A percentile compares a stretch with the other conserved stretches of the same genome.
Conservation (phyloP, 2,888 invertebrate species). For the Synergus japonicus region DNA sequence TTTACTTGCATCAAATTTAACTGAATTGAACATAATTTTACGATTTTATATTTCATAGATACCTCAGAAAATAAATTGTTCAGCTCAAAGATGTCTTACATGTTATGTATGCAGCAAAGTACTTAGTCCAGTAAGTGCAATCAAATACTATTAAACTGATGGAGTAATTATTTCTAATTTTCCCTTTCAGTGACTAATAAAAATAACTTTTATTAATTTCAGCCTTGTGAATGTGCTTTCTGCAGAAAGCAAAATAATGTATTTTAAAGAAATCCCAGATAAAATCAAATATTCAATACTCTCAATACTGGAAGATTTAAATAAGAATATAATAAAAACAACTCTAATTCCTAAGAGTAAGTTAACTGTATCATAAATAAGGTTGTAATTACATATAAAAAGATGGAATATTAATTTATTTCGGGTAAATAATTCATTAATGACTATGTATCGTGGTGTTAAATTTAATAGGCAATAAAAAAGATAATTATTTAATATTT, state of each 20-base stretch:
- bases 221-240: slow-evolving; percentile 20
- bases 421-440: too few relatives aligned
- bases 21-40: not conserved
- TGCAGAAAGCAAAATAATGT: not conserved
- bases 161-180: not conserved
- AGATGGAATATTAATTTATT: too few relatives aligned
- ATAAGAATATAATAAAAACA: not conserved
- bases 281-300: not conserved
- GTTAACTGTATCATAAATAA: not conserved
- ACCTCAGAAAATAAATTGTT: slow-evolving; percentile 25
- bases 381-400: too few relatives aligned
- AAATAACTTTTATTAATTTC: not conserved
- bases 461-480: too few relatives aligned
- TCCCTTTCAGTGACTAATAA: not conserved
- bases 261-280: not conserved
- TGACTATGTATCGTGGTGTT: too few relatives aligned
- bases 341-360: not conserved
- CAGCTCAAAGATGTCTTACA: slow-evolving; percentile 15
- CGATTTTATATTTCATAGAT: not conserved
- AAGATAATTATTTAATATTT: too few relatives aligned
- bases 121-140: slow-evolving; percentile 21
- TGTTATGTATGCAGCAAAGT: slow-evolving; percentile 17
- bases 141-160: not conserved
- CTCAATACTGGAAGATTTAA: not conserved
- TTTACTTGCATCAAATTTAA: not conserved